Evolutionary conservation across 30 jellyfish, hydroid and myxozoan genomes (phyloP).

Genomic region (Mastigias papua): DNA sequence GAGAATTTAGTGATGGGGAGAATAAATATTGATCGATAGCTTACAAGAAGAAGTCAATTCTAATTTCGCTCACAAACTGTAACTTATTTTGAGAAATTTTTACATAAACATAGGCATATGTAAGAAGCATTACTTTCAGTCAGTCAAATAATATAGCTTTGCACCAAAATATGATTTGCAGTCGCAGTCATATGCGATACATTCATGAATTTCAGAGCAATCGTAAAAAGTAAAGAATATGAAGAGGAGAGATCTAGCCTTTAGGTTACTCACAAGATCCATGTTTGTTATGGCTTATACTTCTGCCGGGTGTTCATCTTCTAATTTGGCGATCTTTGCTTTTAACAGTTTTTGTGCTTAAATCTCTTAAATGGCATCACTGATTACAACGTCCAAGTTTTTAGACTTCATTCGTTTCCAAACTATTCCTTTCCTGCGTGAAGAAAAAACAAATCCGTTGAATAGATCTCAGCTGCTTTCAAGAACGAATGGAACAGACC

Average conservation of each 20-base stretch:
- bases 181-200: too few species aligned
- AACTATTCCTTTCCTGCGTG: background rate
- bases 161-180: too few species aligned
- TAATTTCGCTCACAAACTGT: too few species aligned
- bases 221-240: too few species aligned
- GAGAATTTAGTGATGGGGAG: too few species aligned
- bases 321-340: background rate
- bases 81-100: too few species aligned
- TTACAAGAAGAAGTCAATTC: too few species aligned
- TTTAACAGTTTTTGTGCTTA: background rate
- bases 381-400: background rate
- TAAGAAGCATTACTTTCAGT: too few species aligned
- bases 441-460: background rate
- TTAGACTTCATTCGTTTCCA: background rate
- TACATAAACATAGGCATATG: too few species aligned
- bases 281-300: background rate
- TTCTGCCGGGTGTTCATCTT: background rate
- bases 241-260: too few species aligned
- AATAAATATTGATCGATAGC: too few species aligned
- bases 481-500: background rate
- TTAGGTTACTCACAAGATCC: constrained; percentile 17
- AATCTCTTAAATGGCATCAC: background rate
- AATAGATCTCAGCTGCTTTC: background rate
- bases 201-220: background rate
- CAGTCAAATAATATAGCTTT: too few species aligned